Base-by-base conservation (phyloP, 2,888 invertebrate species). In the Megaustenia siamemsis region DNA sequence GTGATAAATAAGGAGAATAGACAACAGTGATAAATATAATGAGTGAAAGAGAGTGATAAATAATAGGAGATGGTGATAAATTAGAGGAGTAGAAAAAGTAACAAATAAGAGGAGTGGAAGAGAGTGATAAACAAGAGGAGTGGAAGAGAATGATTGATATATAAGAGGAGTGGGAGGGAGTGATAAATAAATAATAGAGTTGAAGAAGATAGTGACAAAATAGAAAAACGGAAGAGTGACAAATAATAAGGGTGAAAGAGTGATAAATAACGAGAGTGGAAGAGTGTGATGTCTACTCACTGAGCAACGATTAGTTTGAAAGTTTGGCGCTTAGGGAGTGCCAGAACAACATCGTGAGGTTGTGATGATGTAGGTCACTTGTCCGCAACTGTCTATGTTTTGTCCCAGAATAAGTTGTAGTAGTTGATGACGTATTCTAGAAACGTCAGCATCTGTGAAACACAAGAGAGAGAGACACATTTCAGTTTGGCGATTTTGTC, bases 251-350 rank as follows among this genome's bases (percentile, higher is more conserved):
- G 18, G 12, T 35, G 18, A 38, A 10, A 6, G 66, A 32, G 5
- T 28, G n/a, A 3, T 63, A 24, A 63, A 63, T 28, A n/a, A 24
- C n/a, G 28, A 63, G 28, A 63, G 3, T 28, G 28, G 5, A 28
- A 24, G 6, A 28, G 12, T 63, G 24, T 32, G 12, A 24, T 28
- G 3, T 35, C 18, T 68, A 73, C 71, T 73, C 40, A 78, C 78
- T 63, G 21, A 66, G 24, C 6, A 77, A 28, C 21, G 43, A 15
- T 81, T 45, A 77, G 10, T 69, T 24, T 60, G 66, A 85, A 81
- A 85, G 86, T 85, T 86, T 86, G 80, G 81, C 49, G 81, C 83
- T 82, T 38, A 85, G 71, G 49, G 79, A 86, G 77, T 86, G 80
- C 53, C 83, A 85, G 32, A 83, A 85, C 77, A 77, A 76, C 83